These are phyloP conservation scores for Chloropsis cyanopogon DNA, from an alignment of 2,113 vertebrate genomes.

Conservation along the genomic window DNA sequence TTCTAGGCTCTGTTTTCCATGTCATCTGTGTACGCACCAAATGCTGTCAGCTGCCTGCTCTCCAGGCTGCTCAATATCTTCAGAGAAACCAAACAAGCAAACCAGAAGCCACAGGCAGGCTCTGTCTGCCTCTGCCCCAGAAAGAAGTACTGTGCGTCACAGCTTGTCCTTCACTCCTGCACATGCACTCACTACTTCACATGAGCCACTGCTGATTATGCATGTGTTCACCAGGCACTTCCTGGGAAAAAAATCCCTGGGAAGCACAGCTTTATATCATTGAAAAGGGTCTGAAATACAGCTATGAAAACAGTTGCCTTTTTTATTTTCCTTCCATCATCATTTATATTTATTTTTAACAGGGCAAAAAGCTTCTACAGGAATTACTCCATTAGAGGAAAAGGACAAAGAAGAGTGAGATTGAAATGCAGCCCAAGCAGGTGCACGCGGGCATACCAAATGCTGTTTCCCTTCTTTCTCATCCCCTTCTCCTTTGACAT, in stretches of 20 bases:
- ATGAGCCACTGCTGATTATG: background rate
- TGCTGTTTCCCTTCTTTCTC: background rate
- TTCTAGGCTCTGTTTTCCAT: background rate
- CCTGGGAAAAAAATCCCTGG: background rate
- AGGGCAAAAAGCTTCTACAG: background rate
- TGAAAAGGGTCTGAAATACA: background rate
- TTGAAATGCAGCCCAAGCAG: background rate
- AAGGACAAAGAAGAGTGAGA: background rate
- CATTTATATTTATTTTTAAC: background rate
- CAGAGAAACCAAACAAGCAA: background rate
- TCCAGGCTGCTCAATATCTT: background rate
- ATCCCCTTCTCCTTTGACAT: accelerated
- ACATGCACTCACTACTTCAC: accelerated
- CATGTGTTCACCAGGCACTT: accelerated
- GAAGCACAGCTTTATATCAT: background rate
- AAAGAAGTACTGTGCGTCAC: accelerated
- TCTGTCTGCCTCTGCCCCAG: background rate
- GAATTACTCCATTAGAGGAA: background rate
- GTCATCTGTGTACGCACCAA: background rate
- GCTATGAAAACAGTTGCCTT: background rate
- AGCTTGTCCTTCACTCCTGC: background rate
- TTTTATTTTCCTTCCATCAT: background rate
- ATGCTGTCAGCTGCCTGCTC: background rate
- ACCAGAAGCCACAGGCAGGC: background rate
- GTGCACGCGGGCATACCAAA: background rate